These are phyloP conservation scores for Acropora tenuis DNA, from an alignment of 64 coral and sea anemone genomes.

Conservation along the genomic window DNA sequence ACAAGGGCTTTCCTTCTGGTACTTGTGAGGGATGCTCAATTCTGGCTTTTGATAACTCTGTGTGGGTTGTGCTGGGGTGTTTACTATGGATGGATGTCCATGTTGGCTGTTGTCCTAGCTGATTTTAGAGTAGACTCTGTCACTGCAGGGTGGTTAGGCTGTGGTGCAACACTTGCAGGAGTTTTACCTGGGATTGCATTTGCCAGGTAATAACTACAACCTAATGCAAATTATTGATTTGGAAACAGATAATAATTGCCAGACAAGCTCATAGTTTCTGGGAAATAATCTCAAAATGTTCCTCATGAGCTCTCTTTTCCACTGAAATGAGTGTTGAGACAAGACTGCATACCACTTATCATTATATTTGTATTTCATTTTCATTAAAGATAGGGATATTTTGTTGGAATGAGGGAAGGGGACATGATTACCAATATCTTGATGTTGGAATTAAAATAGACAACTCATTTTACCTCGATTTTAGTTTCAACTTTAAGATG, in stretches of 20 bases:
- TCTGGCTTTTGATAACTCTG: constrained; percentile 53
- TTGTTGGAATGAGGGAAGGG: too few species aligned
- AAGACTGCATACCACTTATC: background rate
- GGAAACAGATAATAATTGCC: too few species aligned
- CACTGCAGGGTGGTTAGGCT: constrained; percentile 85
- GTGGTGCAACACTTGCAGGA: constrained; percentile 60
- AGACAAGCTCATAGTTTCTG: too few species aligned
- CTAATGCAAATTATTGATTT: background rate
- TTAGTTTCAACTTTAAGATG: too few species aligned
- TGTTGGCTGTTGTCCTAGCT: constrained; percentile 62
- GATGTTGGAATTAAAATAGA: too few species aligned
- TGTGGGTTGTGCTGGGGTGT: constrained; percentile 62
- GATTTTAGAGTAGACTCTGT: constrained; percentile 62
- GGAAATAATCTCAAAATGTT: too few species aligned
- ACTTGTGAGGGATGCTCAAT: constrained; percentile 5
- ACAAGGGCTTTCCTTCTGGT: background rate
- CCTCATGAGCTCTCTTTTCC: too few species aligned
- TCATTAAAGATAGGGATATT: too few species aligned
- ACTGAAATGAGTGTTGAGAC: too few species aligned
- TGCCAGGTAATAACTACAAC: constrained; percentile 58
- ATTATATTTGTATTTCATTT: too few species aligned
- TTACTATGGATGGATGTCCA: constrained; percentile 76
- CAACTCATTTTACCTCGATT: too few species aligned
- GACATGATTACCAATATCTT: too few species aligned
- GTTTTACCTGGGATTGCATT: constrained; percentile 68